Evolutionary conservation across 2,113 vertebrate species (phyloP).

Genomic region (Canis aureus): DNA sequence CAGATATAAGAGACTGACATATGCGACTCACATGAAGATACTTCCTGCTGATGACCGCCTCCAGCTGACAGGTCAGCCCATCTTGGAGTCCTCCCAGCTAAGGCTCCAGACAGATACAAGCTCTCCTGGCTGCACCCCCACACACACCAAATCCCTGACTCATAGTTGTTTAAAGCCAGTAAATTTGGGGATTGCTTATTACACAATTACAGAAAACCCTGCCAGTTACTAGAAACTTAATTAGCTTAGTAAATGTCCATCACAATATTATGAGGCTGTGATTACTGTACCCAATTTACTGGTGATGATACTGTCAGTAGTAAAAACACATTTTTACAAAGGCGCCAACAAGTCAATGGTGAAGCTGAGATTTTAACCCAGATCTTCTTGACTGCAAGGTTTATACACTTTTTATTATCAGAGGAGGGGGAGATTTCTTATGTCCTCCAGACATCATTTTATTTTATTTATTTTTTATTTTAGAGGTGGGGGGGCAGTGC

Average conservation of each 20-base stretch:
- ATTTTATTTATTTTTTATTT: neutral
- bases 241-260: neutral
- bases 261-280: neutral
- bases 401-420: neutral
- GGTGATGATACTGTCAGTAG: neutral
- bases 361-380: neutral
- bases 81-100: neutral
- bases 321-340: conserved; percentile 6
- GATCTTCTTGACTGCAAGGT: neutral
- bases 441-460: neutral
- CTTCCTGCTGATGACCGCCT: neutral
- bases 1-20: neutral
- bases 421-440: neutral
- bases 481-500: neutral
- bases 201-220: neutral
- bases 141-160: neutral
- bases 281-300: neutral
- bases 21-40: neutral
- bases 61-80: neutral
- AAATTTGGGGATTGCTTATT: neutral
- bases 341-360: neutral
- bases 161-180: neutral
- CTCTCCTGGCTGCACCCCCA: neutral
- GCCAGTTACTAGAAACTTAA: neutral
- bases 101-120: neutral